Conservation (phyloP, 1,140 invertebrate species). For the Nephila pilipes region DNA sequence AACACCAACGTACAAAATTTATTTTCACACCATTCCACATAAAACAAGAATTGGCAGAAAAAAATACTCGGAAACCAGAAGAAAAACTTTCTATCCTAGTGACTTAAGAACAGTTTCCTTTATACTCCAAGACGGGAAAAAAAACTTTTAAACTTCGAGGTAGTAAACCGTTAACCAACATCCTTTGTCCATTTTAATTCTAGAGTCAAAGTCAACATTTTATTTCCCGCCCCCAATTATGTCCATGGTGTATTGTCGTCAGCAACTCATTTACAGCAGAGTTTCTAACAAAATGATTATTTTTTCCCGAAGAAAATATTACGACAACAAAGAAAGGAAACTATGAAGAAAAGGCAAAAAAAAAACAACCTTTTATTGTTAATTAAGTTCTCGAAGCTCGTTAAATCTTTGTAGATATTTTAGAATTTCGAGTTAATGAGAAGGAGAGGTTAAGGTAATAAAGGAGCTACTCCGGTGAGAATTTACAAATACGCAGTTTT, state of each 20-base stretch:
- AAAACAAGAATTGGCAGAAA: not conserved
- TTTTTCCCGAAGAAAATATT: not conserved
- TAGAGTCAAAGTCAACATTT: not conserved
- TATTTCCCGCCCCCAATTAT: not conserved
- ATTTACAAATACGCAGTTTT: too few relatives aligned
- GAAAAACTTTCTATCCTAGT: not conserved
- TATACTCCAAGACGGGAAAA: not conserved
- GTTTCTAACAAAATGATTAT: not conserved
- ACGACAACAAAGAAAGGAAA: not conserved
- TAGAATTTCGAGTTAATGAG: not conserved
- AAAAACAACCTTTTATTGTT: not conserved
- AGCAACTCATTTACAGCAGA: not conserved
- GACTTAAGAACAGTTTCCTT: not conserved
- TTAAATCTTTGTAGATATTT: not conserved
- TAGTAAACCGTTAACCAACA: not conserved
- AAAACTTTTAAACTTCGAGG: not conserved
- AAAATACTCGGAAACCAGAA: not conserved
- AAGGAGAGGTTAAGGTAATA: too few relatives aligned
- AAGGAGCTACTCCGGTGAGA: too few relatives aligned
- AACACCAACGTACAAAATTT: too few relatives aligned
- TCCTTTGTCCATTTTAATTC: not conserved
- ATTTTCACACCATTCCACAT: too few relatives aligned
- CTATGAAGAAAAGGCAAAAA: not conserved
- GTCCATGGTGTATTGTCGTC: not conserved
- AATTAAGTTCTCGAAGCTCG: not conserved